A percentile compares a stretch with the other conserved stretches of the same genome.
Evolutionary conservation across 2,888 invertebrate species (phyloP).

Genomic region (Drosophila austrosaltans): DNA sequence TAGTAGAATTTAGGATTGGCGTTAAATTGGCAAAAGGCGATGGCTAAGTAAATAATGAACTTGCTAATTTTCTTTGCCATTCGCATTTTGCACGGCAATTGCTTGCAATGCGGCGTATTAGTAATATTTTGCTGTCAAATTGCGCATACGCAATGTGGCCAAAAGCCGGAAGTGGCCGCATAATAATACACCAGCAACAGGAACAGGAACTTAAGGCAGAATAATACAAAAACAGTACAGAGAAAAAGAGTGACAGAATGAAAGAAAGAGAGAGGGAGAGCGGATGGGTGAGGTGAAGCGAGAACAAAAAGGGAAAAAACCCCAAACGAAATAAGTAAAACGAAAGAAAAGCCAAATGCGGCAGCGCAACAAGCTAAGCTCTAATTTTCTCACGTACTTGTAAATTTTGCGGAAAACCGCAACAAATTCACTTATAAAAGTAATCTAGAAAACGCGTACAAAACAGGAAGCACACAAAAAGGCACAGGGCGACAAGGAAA

Average conservation of each 20-base stretch:
- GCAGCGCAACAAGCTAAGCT: conserved; percentile 62
- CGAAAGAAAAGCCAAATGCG: conserved; percentile 17
- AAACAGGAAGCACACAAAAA: conserved; percentile 70
- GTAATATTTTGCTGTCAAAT: conserved; percentile 49
- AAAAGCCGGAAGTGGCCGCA: conserved; percentile 41
- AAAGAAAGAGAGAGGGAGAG: not conserved
- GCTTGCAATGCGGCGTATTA: conserved; percentile 52
- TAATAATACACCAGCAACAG: conserved; percentile 21
- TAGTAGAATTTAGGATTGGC: conserved; percentile 37
- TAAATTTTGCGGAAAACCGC: conserved; percentile 78
- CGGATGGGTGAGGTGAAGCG: not conserved
- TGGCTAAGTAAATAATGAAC: conserved; percentile 58
- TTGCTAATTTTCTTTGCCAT: conserved; percentile 58
- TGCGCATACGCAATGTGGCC: conserved; percentile 56
- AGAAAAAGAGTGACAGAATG: not conserved
- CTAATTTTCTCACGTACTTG: conserved; percentile 79
- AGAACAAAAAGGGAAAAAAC: not conserved
- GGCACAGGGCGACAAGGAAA: conserved; percentile 24
- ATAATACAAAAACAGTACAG: not conserved
- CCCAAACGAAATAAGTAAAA: not conserved
- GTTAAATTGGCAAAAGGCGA: conserved; percentile 60
- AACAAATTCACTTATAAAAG: conserved; percentile 78
- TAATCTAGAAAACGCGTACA: conserved; percentile 76
- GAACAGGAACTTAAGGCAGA: conserved; percentile 9
- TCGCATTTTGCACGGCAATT: conserved; percentile 25